A percentile compares a stretch with the other conserved stretches of the same genome.
These are phyloP conservation scores for Mesocricetus auratus DNA, from an alignment of 2,113 vertebrate genomes.

Conservation along the genomic window DNA sequence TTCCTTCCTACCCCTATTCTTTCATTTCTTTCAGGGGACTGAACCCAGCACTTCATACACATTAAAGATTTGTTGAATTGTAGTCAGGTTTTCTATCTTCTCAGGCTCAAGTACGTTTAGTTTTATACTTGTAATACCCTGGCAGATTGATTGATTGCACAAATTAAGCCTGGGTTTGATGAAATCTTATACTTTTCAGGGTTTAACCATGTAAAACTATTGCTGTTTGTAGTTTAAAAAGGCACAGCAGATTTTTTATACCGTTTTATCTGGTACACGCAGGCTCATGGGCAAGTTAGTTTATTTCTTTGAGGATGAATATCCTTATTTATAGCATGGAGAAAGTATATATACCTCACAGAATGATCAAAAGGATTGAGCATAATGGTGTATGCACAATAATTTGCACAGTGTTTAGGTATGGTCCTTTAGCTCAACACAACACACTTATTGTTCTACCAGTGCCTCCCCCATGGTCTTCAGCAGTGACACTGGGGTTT, in stretches of 20 bases:
- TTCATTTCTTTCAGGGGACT: neutral
- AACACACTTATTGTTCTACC: neutral
- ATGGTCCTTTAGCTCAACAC: neutral
- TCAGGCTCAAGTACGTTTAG: neutral
- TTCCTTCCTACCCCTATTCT: neutral
- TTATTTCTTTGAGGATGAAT: neutral
- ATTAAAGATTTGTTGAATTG: neutral
- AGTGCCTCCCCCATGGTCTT: no score
- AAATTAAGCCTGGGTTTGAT: neutral
- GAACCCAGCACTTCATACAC: neutral
- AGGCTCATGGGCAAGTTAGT: neutral
- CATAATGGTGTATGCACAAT: neutral
- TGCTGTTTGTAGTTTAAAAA: neutral
- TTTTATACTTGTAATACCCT: neutral
- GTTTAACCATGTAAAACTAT: neutral
- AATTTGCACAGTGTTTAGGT: neutral
- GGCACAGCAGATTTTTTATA: neutral
- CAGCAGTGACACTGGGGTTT: neutral
- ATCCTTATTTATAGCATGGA: neutral
- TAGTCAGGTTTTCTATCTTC: neutral
- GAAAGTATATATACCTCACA: conserved; percentile 10
- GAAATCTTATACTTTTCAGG: neutral
- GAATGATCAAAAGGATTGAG: neutral
- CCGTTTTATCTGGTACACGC: neutral
- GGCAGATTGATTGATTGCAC: neutral